Conservation (phyloP, 2,797 vertebrate species). For the Podarcis lilfordi region DNA sequence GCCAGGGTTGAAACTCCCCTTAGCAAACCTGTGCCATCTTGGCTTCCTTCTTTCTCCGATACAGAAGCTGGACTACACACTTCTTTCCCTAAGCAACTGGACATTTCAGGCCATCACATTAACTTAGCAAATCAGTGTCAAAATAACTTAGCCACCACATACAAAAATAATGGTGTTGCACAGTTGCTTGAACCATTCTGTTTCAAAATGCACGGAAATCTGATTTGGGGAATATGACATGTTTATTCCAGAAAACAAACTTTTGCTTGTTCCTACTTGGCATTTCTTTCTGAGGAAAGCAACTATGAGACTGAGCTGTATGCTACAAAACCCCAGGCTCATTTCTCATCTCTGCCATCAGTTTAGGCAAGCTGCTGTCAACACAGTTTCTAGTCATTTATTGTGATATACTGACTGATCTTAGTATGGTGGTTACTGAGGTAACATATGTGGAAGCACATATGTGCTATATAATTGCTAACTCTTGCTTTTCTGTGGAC, state of each 20-base stretch:
- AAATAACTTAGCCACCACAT: not conserved
- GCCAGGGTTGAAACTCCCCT: not conserved
- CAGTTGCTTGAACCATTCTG: not conserved
- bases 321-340: not conserved
- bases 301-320: not conserved
- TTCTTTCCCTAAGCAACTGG: not conserved
- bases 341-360: not conserved
- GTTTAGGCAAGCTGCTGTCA: not conserved
- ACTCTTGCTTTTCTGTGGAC: no score
- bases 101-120: no score
- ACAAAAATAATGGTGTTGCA: not conserved
- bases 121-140: not conserved
- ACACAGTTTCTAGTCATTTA: no score
- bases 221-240: not conserved
- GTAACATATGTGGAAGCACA: not conserved
- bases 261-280: not conserved
- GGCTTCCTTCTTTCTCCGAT: not conserved
- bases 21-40: not conserved
- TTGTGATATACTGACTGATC: no score
- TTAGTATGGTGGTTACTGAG: not conserved
- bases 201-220: not conserved
- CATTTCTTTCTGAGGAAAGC: not conserved
- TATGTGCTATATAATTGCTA: not conserved
- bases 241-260: not conserved
- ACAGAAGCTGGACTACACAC: not conserved